Percentiles rank a stretch among this genome's conserved stretches.
phyloP scores from a whole-genome alignment of 2,797 vertebrate genomes.

The Pipistrellus pipistrellus region DNA sequence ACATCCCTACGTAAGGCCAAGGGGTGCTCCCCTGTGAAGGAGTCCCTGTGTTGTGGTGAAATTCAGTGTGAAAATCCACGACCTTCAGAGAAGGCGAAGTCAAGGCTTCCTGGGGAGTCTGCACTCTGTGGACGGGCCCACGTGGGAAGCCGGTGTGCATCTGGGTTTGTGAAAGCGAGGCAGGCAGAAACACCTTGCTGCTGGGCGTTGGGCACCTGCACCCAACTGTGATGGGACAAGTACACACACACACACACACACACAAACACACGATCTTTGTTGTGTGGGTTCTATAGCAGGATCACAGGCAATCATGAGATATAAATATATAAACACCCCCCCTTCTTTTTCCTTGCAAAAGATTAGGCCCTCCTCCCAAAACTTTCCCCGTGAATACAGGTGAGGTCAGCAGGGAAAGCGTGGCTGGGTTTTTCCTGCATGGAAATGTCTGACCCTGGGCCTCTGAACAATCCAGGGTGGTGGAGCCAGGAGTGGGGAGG shows the following conservation, averaged over 20 bases:
- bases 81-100: neutral
- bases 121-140: neutral
- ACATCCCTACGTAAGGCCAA: neutral
- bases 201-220: neutral
- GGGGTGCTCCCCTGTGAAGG: neutral
- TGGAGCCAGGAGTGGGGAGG: neutral
- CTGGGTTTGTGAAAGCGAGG: neutral
- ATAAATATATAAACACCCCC: neutral
- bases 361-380: neutral
- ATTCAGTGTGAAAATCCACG: neutral
- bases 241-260: too few relatives aligned
- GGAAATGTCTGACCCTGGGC: neutral
- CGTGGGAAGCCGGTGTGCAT: neutral
- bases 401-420: neutral
- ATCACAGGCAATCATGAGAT: neutral
- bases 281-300: fast-evolving
- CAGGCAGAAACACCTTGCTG: neutral
- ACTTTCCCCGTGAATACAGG: neutral
- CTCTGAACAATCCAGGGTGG: neutral
- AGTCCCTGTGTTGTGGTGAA: neutral
- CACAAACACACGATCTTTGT: neutral
- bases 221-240: neutral
- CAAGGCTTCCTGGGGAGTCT: neutral
- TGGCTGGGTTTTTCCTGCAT: neutral
- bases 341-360: neutral